Evolutionary conservation across 2,888 invertebrate genomes (phyloP).

Genomic region (Parapristionchus giblindavisi): DNA sequence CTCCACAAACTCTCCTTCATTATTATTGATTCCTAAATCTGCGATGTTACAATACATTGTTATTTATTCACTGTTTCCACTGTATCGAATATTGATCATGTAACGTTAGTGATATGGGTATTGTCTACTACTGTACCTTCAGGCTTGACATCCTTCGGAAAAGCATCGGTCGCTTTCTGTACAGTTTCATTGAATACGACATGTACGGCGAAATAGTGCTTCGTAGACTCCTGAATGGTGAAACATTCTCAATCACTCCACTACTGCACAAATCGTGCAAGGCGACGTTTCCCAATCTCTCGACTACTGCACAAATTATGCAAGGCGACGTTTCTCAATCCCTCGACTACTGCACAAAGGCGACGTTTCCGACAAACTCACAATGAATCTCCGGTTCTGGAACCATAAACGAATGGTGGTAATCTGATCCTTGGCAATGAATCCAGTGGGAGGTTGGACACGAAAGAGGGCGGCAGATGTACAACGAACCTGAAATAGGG

Average conservation of each 20-base stretch:
- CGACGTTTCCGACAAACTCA: not conserved
- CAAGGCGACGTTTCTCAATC: no score
- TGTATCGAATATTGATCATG: no score
- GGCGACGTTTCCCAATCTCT: no score
- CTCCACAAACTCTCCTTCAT: no score
- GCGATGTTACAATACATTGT: no score
- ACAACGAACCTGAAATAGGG: constrained; percentile 23
- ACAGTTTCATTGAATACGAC: constrained; percentile 12
- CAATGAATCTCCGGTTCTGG: constrained; percentile 30
- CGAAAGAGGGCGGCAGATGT: constrained; percentile 17
- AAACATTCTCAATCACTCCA: no score
- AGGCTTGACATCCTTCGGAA: constrained; percentile 11
- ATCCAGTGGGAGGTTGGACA: constrained; percentile 20
- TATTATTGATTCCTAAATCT: no score
- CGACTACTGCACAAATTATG: not conserved
- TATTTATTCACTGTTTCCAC: no score
- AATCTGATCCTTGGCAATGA: not conserved
- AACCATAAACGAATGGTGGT: constrained; percentile 19
- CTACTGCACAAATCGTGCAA: not conserved
- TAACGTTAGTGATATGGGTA: not conserved
- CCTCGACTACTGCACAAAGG: not conserved
- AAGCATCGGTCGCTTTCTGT: not conserved
- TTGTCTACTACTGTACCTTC: constrained; percentile 19
- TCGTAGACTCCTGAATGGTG: constrained; percentile 30
- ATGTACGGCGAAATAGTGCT: constrained; percentile 24